Evolutionary conservation across 1,140 invertebrate genomes (phyloP).

Genomic region (Plodia interpunctella): DNA sequence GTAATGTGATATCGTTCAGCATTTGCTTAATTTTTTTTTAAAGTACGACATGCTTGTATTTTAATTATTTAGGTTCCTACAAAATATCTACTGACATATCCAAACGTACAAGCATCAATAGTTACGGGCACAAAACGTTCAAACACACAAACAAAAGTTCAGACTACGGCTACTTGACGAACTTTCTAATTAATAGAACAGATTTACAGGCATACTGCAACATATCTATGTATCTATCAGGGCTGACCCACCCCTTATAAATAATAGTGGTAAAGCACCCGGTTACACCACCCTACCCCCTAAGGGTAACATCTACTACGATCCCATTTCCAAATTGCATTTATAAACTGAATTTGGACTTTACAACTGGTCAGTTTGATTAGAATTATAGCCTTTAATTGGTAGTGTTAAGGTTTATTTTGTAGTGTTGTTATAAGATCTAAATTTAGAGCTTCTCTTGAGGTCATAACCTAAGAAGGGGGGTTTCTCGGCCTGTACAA

Average conservation of each 20-base stretch:
- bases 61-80: no score
- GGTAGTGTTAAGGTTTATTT: conserved; percentile 27
- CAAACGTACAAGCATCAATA: not conserved
- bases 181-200: conserved; percentile 41
- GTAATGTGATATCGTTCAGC: no score
- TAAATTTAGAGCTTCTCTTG: conserved; percentile 58
- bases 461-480: conserved; percentile 73
- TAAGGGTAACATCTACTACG: conserved; percentile 67
- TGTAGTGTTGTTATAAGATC: conserved; percentile 37
- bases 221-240: conserved; percentile 44
- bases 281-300: conserved; percentile 50
- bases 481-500: conserved; percentile 58
- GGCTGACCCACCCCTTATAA: conserved; percentile 74
- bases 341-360: conserved; percentile 70
- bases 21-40: no score
- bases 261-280: conserved; percentile 72
- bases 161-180: conserved; percentile 11
- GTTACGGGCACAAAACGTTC: not conserved
- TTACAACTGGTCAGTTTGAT: conserved; percentile 43
- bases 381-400: conserved; percentile 38
- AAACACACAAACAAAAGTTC: conserved; percentile 11
- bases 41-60: no score
- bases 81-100: no score
- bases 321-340: conserved; percentile 76
- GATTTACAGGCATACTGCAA: conserved; percentile 29